A percentile compares a stretch with the other conserved stretches of the same genome.
These are phyloP conservation scores for Salmo trutta DNA, from an alignment of 2,797 vertebrate species.

Conservation along the genomic window DNA sequence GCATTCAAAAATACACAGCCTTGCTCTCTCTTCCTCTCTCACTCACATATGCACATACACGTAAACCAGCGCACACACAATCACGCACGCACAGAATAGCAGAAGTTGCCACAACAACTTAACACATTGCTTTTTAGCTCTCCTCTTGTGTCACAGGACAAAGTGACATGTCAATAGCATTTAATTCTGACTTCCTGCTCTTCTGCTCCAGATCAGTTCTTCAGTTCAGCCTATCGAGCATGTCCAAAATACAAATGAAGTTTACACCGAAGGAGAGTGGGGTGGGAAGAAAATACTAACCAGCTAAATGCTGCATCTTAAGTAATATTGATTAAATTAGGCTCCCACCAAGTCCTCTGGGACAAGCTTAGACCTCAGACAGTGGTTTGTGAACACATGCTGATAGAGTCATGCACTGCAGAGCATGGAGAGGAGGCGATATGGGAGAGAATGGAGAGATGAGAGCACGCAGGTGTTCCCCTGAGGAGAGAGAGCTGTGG, in stretches of 20 bases:
- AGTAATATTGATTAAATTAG: background rate
- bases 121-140: background rate
- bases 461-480: background rate
- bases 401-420: background rate
- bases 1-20: background rate
- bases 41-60: background rate
- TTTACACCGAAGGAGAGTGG: background rate
- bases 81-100: background rate
- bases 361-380: background rate
- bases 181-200: background rate
- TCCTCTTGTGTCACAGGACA: background rate
- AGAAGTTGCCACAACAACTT: background rate
- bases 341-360: background rate
- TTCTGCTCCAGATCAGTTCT: background rate
- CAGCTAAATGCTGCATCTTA: constrained; percentile 1
- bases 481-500: background rate
- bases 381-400: background rate
- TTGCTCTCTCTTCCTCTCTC: background rate
- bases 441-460: too few relatives aligned
- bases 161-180: background rate
- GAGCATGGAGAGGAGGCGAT: too few relatives aligned
- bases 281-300: background rate
- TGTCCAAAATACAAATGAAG: background rate
- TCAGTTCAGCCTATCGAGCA: background rate
- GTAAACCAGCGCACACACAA: background rate